Base-by-base conservation (phyloP, 2,888 invertebrate species). In the Caenorhabditis auriculariae region DNA sequence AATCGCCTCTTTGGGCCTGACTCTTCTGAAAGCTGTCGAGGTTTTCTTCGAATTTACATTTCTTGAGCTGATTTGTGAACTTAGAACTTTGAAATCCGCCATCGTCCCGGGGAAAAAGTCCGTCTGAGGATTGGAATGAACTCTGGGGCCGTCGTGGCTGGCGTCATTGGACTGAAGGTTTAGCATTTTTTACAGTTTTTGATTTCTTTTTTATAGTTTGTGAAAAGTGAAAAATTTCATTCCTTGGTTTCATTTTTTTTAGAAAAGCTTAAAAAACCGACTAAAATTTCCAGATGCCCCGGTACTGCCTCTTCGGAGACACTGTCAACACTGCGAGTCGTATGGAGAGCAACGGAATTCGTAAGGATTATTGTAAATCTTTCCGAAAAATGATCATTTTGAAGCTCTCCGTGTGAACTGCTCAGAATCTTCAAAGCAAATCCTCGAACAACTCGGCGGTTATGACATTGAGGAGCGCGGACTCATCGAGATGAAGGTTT, bases 401-500 rank as follows among this genome's bases (percentile, higher is more conserved):
- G 29, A 46, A 69, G 69, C 70, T 12, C 60, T 68, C n/a, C 58
- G 60, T 0, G 68, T 70, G 57, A 70, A 70, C 35, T 63, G 63
- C 44, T 68, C 67, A 2, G 56, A 57, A 27, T 43, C 66, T 0
- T 17, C 70, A 1, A 48, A 82, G 41, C 72, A 70, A 4, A 54
- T 84, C 2, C 69, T 85, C 5, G 81, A 82, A 26, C 73, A 78
- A 50, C 71, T 85, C 12, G 83, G 83, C 7, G 84, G 84, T 4
- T 85, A 83, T 63, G 69, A 66, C 15, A 47, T 82, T 3, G 81
- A 81, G 38, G 82, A 84, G 48, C 66, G 85, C 51, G 85, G 85
- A 23, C 45, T 81, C 0, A 81, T 84, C 2, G 69, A 76, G 5
- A 82, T 85, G 75, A 85, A 85, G 79, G 84, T 62, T 24, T 6